Conservation (phyloP, 2,797 vertebrate species). For the Sebastes glaucus region DNA sequence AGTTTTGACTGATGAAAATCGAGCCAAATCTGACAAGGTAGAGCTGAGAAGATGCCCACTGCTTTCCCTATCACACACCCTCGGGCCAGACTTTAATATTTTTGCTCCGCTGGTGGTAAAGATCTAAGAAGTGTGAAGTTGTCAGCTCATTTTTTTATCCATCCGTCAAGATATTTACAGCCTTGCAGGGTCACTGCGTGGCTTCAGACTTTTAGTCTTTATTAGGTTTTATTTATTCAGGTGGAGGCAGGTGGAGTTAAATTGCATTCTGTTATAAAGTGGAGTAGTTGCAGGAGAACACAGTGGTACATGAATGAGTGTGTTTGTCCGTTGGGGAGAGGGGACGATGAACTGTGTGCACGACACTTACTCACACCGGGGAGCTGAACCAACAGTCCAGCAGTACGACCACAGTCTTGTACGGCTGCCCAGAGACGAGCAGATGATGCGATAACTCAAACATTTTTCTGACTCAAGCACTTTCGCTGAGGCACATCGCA, state of each 20-base stretch:
- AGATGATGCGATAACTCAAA: constrained; percentile 7
- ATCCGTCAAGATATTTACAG: background rate
- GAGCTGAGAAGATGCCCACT: background rate
- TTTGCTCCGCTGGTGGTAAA: background rate
- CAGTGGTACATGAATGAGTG: background rate
- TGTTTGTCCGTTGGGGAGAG: background rate
- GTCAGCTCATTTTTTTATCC: background rate
- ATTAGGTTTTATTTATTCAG: background rate
- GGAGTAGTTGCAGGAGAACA: background rate
- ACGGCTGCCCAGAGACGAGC: constrained; percentile 11
- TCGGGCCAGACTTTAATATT: background rate
- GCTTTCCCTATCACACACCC: background rate
- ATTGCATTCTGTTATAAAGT: background rate
- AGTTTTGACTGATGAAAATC: background rate
- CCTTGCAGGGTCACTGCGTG: background rate
- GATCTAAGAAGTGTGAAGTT: background rate
- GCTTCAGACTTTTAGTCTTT: background rate
- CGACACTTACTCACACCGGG: background rate
- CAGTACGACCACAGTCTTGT: background rate
- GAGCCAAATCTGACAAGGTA: background rate
- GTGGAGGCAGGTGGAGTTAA: background rate
- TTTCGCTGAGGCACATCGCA: background rate
- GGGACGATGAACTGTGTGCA: background rate
- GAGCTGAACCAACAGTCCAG: constrained; percentile 16
- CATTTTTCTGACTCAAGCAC: constrained; percentile 13